A percentile compares a stretch with the other conserved stretches of the same genome.
Conservation (phyloP, 2,797 vertebrate genomes). For the Hemibagrus guttatus region DNA sequence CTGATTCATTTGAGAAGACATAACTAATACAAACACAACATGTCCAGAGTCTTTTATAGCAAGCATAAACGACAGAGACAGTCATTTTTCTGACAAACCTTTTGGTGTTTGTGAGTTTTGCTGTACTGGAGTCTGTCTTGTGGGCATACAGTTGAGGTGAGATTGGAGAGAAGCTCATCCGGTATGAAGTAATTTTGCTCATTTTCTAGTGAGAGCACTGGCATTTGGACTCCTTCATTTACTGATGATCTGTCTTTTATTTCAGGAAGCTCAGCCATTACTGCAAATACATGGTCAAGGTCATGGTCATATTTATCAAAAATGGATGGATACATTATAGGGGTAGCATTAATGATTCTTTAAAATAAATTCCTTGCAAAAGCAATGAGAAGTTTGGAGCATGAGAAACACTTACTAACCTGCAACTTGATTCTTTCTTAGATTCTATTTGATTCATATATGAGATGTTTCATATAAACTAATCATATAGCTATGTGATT, state of each 20-base stretch:
- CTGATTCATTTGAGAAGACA: neutral
- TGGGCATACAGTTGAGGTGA: constrained; percentile 70
- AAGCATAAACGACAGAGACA: neutral
- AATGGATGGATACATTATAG: neutral
- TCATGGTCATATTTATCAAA: neutral
- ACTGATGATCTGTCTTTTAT: constrained; percentile 44
- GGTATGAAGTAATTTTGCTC: constrained; percentile 71
- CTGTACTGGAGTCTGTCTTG: constrained; percentile 60
- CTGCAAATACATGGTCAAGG: neutral
- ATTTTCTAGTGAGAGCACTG: constrained; percentile 56
- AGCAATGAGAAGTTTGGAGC: neutral
- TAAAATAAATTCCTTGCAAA: neutral
- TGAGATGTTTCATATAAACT: neutral
- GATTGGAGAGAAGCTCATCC: constrained; percentile 77
- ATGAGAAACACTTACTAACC: neutral
- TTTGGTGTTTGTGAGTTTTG: constrained; percentile 62
- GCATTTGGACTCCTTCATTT: constrained; percentile 45
- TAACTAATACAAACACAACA: neutral
- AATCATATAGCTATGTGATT: neutral
- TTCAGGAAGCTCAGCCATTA: constrained; percentile 60
- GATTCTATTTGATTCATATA: neutral
- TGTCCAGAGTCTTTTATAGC: neutral
- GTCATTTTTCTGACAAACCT: constrained; percentile 41
- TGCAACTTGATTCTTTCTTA: neutral
- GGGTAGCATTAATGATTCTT: neutral